A percentile compares a stretch with the other conserved stretches of the same genome.
These are phyloP conservation scores for Tapirus terrestris DNA, from an alignment of 2,113 vertebrate genomes.

Conservation along the genomic window DNA sequence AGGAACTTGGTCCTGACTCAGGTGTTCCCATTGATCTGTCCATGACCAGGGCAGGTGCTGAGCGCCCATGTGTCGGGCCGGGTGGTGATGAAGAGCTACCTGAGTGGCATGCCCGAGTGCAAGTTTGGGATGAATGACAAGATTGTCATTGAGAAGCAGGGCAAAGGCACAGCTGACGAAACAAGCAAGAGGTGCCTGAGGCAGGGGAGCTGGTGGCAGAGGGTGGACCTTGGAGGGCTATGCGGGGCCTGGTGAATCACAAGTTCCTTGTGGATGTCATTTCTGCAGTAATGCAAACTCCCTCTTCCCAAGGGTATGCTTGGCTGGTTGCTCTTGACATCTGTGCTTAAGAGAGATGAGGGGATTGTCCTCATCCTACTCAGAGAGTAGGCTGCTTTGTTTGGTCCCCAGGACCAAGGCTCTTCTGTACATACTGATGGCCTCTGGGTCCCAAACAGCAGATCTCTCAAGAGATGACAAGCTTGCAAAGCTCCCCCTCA, in stretches of 20 bases:
- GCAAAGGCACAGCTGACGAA: slow-evolving; percentile 97
- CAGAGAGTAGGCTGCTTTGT: background rate
- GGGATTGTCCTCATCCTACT: background rate
- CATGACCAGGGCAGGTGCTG: slow-evolving; percentile 94
- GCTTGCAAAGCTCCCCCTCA: background rate
- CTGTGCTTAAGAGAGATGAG: background rate
- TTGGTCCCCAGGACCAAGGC: background rate
- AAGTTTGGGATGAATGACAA: slow-evolving; percentile 99
- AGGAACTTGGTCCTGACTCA: background rate
- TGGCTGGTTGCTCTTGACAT: background rate
- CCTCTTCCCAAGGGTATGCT: background rate
- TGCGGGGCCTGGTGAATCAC: background rate
- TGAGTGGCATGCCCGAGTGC: slow-evolving; percentile 99
- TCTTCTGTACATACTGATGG: background rate
- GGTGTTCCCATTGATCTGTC: background rate
- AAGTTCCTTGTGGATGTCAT: background rate
- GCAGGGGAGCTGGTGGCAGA: slow-evolving; percentile 3
- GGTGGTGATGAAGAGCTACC: slow-evolving; percentile 99
- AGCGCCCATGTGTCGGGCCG: slow-evolving; percentile 98
- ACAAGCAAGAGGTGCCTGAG: slow-evolving; percentile 89
- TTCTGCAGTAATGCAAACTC: background rate
- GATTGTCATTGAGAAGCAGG: slow-evolving; percentile 99
- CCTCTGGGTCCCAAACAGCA: background rate
- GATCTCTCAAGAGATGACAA: background rate
- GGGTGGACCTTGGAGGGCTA: background rate